Base-by-base conservation (phyloP, 92 coral and sea anemone genomes). In the Micromussa lordhowensis region DNA sequence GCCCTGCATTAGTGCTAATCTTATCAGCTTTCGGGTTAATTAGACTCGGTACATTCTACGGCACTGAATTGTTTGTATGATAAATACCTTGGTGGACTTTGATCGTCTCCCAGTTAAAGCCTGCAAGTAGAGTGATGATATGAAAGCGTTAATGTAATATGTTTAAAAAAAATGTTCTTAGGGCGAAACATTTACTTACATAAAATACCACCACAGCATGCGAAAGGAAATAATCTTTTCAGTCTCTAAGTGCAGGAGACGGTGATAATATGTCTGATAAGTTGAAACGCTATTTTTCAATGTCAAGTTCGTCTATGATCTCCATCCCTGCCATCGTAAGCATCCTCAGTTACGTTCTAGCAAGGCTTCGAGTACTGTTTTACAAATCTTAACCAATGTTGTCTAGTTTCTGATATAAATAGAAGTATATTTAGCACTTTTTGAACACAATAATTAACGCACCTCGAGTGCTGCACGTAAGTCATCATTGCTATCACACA, bases 401-500 rank as follows among this genome's bases (percentile, higher is more conserved):
- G 69, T 63, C 1, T 24, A 0, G 69, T 24, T 63, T 55, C 61
- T 19, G 15, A 55, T 7, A 19, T 44, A 44, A 44, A 55, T 55
- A 55, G 11, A 63, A 5, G 14, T 63, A 63, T 21, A 63, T 9
- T 63, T 63, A 57, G 24, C 15, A 24, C 24, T 57, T 57, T 24
- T 57, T 57, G 24, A 57, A 57, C 18, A 36, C 3, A n/a, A n/a
- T n/a, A n/a, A n/a, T n/a, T n/a, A n/a, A n/a, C 86, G 58, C 79
- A 96, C 99, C 98, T 97, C 97, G 2, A 97, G 93, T 16, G 99
- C 98, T 72, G 88, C 90, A n/a, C 99, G 87, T 22, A 97, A 76
- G 87, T 97, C 98, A 51, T 89, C 94, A 59, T 96, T 96, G 82
- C 99, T 96, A 12, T 96, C 94, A 82, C 96, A 89, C 35, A 95